A percentile compares a stretch with the other conserved stretches of the same genome.
Conservation (phyloP, 2,797 vertebrate species). For the Melanogrammus aeglefinus region DNA sequence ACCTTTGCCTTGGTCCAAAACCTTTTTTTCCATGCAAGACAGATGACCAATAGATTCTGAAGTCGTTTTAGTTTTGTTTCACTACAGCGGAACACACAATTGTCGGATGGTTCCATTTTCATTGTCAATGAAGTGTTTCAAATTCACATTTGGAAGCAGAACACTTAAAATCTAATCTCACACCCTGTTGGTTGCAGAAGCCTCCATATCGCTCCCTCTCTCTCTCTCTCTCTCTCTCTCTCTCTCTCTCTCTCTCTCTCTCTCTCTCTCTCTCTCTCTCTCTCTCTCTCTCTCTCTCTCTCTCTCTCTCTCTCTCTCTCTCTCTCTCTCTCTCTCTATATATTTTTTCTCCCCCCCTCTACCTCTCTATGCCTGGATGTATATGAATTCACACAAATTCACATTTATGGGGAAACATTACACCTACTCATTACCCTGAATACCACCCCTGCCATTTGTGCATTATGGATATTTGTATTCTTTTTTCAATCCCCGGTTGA, state of each 20-base stretch:
- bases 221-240: background rate
- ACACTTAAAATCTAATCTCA: slow-evolving; percentile 4
- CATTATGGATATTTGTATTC: background rate
- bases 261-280: background rate
- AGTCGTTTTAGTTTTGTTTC: background rate
- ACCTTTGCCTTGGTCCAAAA: background rate
- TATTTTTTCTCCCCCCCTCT: background rate
- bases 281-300: background rate
- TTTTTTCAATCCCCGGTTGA: background rate
- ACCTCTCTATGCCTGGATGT: background rate
- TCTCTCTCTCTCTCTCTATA: background rate
- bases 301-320: background rate
- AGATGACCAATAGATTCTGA: background rate
- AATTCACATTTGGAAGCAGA: slow-evolving; percentile 1
- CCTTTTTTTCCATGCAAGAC: background rate
- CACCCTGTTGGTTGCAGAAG: background rate
- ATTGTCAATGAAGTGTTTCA: background rate
- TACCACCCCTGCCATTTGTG: background rate
- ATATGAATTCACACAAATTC: background rate
- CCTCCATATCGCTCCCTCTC: background rate
- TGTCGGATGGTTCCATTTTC: background rate
- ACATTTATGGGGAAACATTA: background rate
- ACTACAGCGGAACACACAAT: background rate
- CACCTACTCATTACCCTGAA: background rate
- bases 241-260: background rate